Percentiles rank a stretch among this genome's conserved stretches.
Conservation (phyloP, 2,888 invertebrate genomes). For the Diabrotica balteata region DNA sequence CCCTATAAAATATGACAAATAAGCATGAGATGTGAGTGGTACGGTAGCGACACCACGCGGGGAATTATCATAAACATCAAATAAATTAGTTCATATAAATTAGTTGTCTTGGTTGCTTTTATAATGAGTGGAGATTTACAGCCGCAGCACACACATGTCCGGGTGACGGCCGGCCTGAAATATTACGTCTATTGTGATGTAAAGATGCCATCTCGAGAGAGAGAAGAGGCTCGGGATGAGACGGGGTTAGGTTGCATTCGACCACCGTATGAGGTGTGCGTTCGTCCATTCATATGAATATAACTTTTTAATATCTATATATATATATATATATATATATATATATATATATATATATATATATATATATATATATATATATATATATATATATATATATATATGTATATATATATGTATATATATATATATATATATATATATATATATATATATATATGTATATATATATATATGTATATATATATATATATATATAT, state of each 20-base stretch:
- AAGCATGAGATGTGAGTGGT: conserved; percentile 48
- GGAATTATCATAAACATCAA: conserved; percentile 58
- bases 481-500: too few species aligned
- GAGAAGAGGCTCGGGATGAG: not conserved
- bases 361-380: too few species aligned
- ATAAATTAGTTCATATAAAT: conserved; percentile 59
- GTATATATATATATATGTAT: too few species aligned
- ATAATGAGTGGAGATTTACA: conserved; percentile 57
- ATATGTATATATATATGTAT: too few species aligned
- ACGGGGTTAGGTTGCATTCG: conserved; percentile 4
- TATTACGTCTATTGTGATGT: conserved; percentile 59
- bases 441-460: too few species aligned
- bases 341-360: too few species aligned
- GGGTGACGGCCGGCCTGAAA: conserved; percentile 50
- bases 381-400: too few species aligned
- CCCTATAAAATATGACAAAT: conserved; percentile 50
- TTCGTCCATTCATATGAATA: not conserved
- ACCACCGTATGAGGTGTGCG: conserved; percentile 16
- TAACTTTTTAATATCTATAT: too few species aligned
- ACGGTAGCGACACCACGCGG: conserved; percentile 52
- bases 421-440: too few species aligned
- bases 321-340: too few species aligned
- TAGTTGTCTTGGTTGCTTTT: conserved; percentile 54
- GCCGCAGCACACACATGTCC: conserved; percentile 44
- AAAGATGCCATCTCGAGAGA: conserved; percentile 54